Percentiles rank a stretch among this genome's conserved stretches.
These are phyloP conservation scores for Crypturellus tataupa DNA, from an alignment of 2,797 vertebrate species.

Conservation along the genomic window DNA sequence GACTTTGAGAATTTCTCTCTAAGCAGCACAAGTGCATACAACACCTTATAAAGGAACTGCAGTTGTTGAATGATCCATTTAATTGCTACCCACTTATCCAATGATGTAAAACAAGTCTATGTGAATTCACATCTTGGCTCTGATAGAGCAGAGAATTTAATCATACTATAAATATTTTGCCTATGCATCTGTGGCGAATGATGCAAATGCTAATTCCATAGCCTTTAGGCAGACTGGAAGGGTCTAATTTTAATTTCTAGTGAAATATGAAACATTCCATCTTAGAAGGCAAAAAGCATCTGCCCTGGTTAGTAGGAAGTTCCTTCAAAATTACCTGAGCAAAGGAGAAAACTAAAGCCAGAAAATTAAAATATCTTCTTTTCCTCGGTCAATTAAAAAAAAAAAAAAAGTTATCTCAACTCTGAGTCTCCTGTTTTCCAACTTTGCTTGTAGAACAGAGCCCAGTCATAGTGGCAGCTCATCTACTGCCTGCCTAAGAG, in stretches of 20 bases:
- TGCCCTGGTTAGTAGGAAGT: neutral
- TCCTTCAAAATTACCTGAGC: neutral
- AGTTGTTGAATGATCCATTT: neutral
- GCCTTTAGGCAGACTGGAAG: neutral
- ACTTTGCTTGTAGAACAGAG: neutral
- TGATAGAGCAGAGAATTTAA: neutral
- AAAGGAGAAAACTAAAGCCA: neutral
- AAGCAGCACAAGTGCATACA: neutral
- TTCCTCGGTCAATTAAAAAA: neutral
- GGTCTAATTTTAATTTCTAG: neutral
- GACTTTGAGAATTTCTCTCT: neutral
- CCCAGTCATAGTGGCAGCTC: accelerated
- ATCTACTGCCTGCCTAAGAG: accelerated
- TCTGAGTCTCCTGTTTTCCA: neutral
- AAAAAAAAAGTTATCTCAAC: neutral
- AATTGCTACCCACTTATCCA: neutral
- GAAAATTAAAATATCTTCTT: neutral
- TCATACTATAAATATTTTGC: neutral
- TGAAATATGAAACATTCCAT: neutral
- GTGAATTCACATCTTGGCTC: neutral
- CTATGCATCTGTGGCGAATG: neutral
- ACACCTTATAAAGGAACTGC: neutral
- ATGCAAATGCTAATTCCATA: neutral
- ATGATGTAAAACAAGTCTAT: neutral
- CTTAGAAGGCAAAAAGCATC: neutral